Conservation (phyloP, 2,797 vertebrate species). For the Poecilia gillii region DNA sequence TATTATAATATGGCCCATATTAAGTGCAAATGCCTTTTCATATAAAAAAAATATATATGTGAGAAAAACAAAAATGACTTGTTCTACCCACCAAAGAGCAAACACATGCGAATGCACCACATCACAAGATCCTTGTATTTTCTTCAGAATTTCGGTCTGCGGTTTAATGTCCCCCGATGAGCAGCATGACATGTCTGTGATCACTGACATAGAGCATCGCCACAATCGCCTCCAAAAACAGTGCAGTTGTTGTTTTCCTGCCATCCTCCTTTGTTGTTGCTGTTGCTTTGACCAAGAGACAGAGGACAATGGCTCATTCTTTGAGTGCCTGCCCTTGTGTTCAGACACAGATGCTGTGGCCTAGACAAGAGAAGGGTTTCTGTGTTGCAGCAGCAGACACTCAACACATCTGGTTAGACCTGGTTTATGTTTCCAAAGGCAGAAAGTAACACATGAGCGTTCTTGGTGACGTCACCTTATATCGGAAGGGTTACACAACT, state of each 20-base stretch:
- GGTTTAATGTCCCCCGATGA: conserved; percentile 39
- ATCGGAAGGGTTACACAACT: conserved; percentile 1
- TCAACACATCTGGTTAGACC: conserved; percentile 43
- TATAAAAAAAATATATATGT: background rate
- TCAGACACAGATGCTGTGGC: conserved; percentile 35
- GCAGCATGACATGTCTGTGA: conserved; percentile 60
- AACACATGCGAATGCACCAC: conserved; percentile 45
- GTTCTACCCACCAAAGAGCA: conserved; percentile 26
- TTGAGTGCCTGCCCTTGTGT: conserved; percentile 36
- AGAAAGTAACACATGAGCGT: background rate
- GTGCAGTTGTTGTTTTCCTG: conserved; percentile 59
- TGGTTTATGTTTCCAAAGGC: background rate
- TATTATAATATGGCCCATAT: conserved; percentile 9
- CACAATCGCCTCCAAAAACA: conserved; percentile 53
- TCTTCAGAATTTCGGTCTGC: conserved; percentile 27
- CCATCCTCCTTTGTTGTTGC: conserved; percentile 46
- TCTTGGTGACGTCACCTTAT: background rate
- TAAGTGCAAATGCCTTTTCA: conserved; percentile 26
- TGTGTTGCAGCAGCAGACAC: conserved; percentile 29
- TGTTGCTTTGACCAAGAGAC: conserved; percentile 35
- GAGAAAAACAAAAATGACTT: conserved; percentile 28
- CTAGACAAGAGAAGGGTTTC: conserved; percentile 36
- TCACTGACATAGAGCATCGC: conserved; percentile 47
- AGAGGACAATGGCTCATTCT: conserved; percentile 64
- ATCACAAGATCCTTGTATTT: conserved; percentile 45